Percentiles rank a stretch among this genome's conserved stretches.
These are phyloP conservation scores for Napeogenes inachia DNA, from an alignment of 2,888 invertebrate genomes.

Conservation along the genomic window DNA sequence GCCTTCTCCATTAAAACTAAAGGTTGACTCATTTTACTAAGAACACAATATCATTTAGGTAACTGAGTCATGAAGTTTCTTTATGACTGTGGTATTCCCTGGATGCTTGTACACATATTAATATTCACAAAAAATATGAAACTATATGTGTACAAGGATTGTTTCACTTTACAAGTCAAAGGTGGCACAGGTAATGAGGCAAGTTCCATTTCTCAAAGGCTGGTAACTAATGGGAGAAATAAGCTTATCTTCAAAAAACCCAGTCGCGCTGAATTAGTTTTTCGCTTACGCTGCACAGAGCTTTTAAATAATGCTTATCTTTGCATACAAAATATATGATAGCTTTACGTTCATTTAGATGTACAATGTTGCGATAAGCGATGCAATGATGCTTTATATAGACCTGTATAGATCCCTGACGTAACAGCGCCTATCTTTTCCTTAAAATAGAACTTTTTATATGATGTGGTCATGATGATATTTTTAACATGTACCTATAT, in stretches of 20 bases:
- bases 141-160: neutral
- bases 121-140: neutral
- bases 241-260: constrained; percentile 3
- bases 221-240: neutral
- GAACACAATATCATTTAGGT: constrained; percentile 2
- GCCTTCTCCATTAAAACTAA: constrained; percentile 7
- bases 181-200: neutral
- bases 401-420: too few species aligned
- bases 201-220: constrained; percentile 3
- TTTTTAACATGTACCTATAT: too few species aligned
- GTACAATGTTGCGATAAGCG: too few species aligned
- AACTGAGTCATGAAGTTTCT: constrained; percentile 4
- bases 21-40: constrained; percentile 6
- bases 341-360: too few species aligned
- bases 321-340: neutral
- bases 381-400: too few species aligned
- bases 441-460: too few species aligned
- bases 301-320: neutral
- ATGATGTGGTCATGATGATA: too few species aligned
- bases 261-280: constrained; percentile 4
- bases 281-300: neutral
- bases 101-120: neutral
- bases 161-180: constrained; percentile 1
- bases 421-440: too few species aligned
- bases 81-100: constrained; percentile 2